These are phyloP conservation scores for Onthophagus taurus DNA, from an alignment of 1,140 invertebrate species.

Conservation along the genomic window DNA sequence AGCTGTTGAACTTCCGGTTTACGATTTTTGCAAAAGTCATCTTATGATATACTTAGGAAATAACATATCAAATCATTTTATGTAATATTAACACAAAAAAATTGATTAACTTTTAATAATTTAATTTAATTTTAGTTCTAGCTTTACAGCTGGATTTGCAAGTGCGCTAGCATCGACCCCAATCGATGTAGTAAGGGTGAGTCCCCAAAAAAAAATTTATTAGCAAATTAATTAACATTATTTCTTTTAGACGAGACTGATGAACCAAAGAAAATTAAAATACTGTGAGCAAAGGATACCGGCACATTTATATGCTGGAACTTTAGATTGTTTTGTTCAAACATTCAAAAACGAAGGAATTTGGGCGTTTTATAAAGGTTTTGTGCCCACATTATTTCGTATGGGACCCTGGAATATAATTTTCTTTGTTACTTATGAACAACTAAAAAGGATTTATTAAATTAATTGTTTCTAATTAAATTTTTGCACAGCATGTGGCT, in stretches of 20 bases:
- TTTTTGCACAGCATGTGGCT: no score
- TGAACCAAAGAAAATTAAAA: constrained; percentile 73
- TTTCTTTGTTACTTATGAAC: constrained; percentile 94
- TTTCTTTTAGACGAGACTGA: constrained; percentile 73
- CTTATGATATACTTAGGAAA: constrained; percentile 66
- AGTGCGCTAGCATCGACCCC: constrained; percentile 90
- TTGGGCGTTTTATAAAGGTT: constrained; percentile 74
- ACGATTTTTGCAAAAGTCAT: constrained; percentile 81
- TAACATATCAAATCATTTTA: constrained; percentile 75
- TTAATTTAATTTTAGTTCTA: constrained; percentile 53
- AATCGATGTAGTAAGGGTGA: constrained; percentile 88
- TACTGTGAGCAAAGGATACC: constrained; percentile 38
- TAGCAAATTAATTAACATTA: neutral
- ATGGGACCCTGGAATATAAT: constrained; percentile 91
- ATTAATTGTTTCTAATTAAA: no score
- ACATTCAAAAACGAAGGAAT: constrained; percentile 72
- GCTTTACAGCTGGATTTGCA: constrained; percentile 83
- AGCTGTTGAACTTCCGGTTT: constrained; percentile 87
- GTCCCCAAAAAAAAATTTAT: constrained; percentile 28
- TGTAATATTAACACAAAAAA: constrained; percentile 43
- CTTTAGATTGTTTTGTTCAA: constrained; percentile 81
- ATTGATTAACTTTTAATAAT: constrained; percentile 1
- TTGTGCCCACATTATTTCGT: constrained; percentile 70
- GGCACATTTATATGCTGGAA: constrained; percentile 68
- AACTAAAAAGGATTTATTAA: constrained; percentile 61